Evolutionary conservation across 2,797 vertebrate species (phyloP), one percentile per base, ranked within the genome.

Genomic region (Morus bassanus): DNA sequence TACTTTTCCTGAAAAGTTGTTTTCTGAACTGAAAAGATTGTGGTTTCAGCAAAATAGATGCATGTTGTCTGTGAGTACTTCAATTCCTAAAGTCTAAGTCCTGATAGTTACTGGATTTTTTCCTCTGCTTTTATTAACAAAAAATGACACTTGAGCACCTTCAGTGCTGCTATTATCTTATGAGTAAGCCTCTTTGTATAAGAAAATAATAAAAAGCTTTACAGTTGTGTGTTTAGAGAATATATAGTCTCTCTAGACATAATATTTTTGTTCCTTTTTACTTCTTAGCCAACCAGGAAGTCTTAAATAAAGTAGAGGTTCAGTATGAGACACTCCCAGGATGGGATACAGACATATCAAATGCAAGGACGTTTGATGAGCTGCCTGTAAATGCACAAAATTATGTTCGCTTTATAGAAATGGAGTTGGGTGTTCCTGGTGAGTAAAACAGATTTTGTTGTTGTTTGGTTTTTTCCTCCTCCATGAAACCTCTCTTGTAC

Each of bases 341-440:
- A 83, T 99, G 99, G 99, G 99, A 98, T 76, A 99, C 98, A 6
- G 98, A 99, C 96, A 99, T 98, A 61, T 99, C 99, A 35, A 98
- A 98, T 61, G 98, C 97, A 43, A 98, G 99, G 81, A 98, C 97
- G 7, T 99, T 99, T 85, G 97, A 99, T 65, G 99, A 99, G 31
- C 98, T 99, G 94, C 99, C 99, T 22, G 98, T 99, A 96, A 99
- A 99, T 74, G 99, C 99, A 77, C 99, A 99, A 95, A 99, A 99
- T 96, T 99, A 99, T 6, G 98, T 99, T 90, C 98, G 87, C 88
- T 99, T 99, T 97, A 95, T 99, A 76, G 99, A 99, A 98, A 98
- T 98, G 89, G 98, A 98, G 24, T 98, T 99, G 79, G 98, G 98
- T 65, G 98, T 99, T 98, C 99, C 99, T 97, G 98, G 99, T 99